Conservation (phyloP, 1,140 invertebrate species). For the Metopolophium dirhodum region DNA sequence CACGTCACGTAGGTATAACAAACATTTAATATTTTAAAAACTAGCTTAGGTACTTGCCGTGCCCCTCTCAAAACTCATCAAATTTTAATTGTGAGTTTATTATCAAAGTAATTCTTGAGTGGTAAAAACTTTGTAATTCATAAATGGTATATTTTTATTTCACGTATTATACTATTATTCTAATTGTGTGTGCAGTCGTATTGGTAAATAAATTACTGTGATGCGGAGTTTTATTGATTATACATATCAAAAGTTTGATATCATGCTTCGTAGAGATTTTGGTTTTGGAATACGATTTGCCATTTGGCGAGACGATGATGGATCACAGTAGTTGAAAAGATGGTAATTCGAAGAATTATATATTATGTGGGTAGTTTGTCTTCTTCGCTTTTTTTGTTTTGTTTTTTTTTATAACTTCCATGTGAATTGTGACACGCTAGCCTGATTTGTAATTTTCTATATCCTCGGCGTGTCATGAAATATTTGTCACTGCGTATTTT, state of each 20-base stretch:
- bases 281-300: background rate
- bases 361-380: background rate
- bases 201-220: background rate
- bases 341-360: background rate
- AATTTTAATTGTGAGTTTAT: background rate
- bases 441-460: conserved; percentile 5
- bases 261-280: background rate
- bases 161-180: background rate
- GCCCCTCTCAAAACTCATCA: background rate
- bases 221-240: background rate
- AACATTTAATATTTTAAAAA: background rate
- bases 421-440: background rate
- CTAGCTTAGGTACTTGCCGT: background rate
- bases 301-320: background rate
- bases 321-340: background rate
- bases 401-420: background rate
- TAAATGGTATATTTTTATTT: background rate
- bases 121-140: background rate
- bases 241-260: background rate
- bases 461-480: background rate
- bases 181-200: background rate
- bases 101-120: background rate
- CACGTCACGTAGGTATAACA: background rate
- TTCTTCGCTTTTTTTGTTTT: background rate
- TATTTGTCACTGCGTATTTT: background rate